Percentiles rank a stretch among this genome's conserved stretches.
Evolutionary conservation across 1,140 invertebrate species (phyloP).

Genomic region (Diplogasteroides magnus): DNA sequence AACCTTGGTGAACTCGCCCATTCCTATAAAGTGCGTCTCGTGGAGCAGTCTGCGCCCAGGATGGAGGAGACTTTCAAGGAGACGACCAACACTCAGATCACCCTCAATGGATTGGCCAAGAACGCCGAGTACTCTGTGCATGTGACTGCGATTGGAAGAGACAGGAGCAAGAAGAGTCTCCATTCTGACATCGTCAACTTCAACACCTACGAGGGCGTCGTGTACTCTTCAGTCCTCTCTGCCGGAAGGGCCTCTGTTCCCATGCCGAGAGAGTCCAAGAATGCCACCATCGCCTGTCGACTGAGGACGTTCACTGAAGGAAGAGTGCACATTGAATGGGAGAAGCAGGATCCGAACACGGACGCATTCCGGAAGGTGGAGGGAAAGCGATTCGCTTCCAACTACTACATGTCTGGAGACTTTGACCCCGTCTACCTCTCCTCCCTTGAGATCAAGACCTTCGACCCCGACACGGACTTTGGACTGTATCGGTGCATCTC

Average conservation of each 20-base stretch:
- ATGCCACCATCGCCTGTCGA: slow-evolving; percentile 8
- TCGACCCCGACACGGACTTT: slow-evolving; percentile 9
- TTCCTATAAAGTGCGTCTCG: slow-evolving; percentile 12
- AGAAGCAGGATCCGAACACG: background rate
- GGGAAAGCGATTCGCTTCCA: background rate
- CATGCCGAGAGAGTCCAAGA: slow-evolving; percentile 2
- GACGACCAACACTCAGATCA: slow-evolving; percentile 2
- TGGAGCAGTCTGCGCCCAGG: background rate
- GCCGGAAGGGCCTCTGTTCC: slow-evolving; percentile 6
- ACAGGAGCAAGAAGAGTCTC: background rate
- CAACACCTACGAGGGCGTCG: background rate
- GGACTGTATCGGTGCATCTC: background rate
- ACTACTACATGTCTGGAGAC: background rate
- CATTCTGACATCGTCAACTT: slow-evolving; percentile 5
- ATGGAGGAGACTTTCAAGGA: background rate
- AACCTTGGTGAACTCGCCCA: background rate
- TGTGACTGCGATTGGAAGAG: slow-evolving; percentile 2
- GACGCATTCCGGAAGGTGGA: background rate
- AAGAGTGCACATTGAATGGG: slow-evolving; percentile 5
- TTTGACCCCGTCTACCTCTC: slow-evolving; percentile 7
- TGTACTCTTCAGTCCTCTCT: background rate
- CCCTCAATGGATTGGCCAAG: background rate
- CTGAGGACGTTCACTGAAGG: background rate
- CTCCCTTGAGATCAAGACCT: slow-evolving; percentile 1
- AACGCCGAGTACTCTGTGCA: slow-evolving; percentile 4